Conservation (phyloP, 2,797 vertebrate genomes). For the Pelodytes ibericus region DNA sequence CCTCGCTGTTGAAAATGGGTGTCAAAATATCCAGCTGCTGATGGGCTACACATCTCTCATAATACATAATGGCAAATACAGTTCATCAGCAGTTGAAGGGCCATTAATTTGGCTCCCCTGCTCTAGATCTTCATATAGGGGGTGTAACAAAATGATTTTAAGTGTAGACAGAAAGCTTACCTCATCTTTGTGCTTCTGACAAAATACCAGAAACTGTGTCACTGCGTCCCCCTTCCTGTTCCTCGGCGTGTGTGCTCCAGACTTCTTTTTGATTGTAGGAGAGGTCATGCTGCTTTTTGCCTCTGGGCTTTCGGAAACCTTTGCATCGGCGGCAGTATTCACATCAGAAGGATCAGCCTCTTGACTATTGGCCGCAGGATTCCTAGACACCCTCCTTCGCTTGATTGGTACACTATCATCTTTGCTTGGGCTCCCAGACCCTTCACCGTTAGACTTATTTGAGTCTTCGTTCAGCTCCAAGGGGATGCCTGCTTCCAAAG, state of each 20-base stretch:
- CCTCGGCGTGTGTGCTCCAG: constrained; percentile 60
- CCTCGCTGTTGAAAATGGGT: no score
- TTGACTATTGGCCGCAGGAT: constrained; percentile 34
- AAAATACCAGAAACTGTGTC: constrained; percentile 79
- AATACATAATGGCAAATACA: no score
- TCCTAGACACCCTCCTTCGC: constrained; percentile 70
- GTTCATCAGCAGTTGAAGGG: no score
- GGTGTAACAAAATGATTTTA: no score
- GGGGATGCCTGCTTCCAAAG: constrained; percentile 77
- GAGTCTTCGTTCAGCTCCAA: constrained; percentile 59
- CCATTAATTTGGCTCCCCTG: no score
- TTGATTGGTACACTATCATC: constrained; percentile 67
- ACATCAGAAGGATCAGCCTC: constrained; percentile 57
- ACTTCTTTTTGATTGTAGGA: constrained; percentile 70
- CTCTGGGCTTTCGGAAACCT: constrained; percentile 67
- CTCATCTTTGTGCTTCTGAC: constrained; percentile 81
- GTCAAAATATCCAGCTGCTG: no score
- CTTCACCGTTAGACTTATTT: constrained; percentile 57
- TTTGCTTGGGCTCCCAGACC: constrained; percentile 61
- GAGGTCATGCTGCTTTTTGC: constrained; percentile 66
- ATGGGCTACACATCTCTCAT: no score
- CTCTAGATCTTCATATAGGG: no score
- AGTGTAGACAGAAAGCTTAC: constrained; percentile 58
- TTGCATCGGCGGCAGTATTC: constrained; percentile 63
- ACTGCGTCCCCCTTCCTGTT: constrained; percentile 71